These are phyloP conservation scores for Ostrea edulis DNA, from an alignment of 1,140 invertebrate species.

Conservation along the genomic window DNA sequence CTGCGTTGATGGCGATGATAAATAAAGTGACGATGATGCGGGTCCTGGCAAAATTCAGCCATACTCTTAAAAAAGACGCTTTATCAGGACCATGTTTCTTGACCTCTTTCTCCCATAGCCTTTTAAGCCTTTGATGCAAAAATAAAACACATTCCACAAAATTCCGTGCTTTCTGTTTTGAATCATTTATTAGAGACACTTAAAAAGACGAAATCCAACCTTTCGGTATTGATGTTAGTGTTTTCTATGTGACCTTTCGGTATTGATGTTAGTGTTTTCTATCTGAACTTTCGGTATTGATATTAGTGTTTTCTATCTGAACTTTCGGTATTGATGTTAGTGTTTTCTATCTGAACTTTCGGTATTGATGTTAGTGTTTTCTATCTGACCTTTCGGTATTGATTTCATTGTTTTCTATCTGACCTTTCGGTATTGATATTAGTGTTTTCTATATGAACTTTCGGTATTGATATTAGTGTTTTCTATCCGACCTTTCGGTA, in stretches of 20 bases:
- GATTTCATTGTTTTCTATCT: too few species aligned
- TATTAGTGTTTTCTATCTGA: conserved; percentile 44
- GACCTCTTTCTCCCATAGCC: conserved; percentile 53
- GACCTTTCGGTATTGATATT: too few species aligned
- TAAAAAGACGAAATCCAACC: background rate
- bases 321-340: conserved; percentile 48
- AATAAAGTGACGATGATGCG: conserved; percentile 45
- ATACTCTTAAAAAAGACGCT: conserved; percentile 46
- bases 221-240: conserved; percentile 49
- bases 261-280: conserved; percentile 46
- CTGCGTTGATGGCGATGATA: conserved; percentile 47
- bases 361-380: conserved; percentile 45
- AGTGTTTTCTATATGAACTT: too few species aligned
- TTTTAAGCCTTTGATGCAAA: conserved; percentile 39
- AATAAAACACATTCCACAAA: background rate
- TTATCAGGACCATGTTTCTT: conserved; percentile 46
- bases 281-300: conserved; percentile 53
- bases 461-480: too few species aligned
- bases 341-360: conserved; percentile 48
- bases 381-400: too few species aligned
- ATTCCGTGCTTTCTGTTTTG: background rate
- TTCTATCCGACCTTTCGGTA: too few species aligned
- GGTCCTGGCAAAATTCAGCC: conserved; percentile 49
- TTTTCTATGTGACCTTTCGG: too few species aligned
- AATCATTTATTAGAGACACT: background rate